Evolutionary conservation across 2,888 invertebrate genomes (phyloP), one percentile per base, ranked within the genome.

Genomic region (Phalera bucephala): DNA sequence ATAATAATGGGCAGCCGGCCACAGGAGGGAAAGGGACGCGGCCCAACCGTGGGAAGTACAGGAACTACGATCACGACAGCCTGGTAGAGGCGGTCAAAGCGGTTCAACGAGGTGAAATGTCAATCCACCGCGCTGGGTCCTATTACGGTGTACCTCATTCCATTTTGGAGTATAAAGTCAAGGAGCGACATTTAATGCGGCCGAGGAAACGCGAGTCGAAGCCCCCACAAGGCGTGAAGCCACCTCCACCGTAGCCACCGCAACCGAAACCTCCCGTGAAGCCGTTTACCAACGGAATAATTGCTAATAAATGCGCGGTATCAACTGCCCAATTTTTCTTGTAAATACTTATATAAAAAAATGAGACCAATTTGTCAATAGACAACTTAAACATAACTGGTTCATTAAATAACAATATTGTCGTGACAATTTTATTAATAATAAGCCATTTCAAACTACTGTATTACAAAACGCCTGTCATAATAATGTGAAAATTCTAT

Each of bases 61-160:
- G 99, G 38, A 98, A 98, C 84, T 99, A 99, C 87, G 99, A 99
- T 80, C 92, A 98, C 45, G 98, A 98, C 78, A 97, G 98, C 70
- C 91, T 99, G 49, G 97, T 98, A 33, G 98, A 99, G 83, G 99
- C 99, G 0, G 99, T 99, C 2, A 93, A 96, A 54, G 98, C 99
- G 9, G 99, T 99, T 23, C 98, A 99, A 76, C 91, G 98, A 10
- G 99, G 99, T 2, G 99, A 99, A 85, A 99, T 99, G 99, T 98
- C 98, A 46, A 99, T 99, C 12, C 99, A 99, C 78, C 91, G 99
- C 34, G 99, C 99, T 26, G 99, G 96, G 36, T 98, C 97, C 69
- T 98, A 97, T 84, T 99, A 97, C 83, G 99, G 99, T 28, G 99
- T 99, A 47, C 99, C 99, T 26, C 99, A 99, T 87, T 99, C 99